Evolutionary conservation across 2,113 vertebrate species (phyloP).

Genomic region (Amphilophus citrinellus): DNA sequence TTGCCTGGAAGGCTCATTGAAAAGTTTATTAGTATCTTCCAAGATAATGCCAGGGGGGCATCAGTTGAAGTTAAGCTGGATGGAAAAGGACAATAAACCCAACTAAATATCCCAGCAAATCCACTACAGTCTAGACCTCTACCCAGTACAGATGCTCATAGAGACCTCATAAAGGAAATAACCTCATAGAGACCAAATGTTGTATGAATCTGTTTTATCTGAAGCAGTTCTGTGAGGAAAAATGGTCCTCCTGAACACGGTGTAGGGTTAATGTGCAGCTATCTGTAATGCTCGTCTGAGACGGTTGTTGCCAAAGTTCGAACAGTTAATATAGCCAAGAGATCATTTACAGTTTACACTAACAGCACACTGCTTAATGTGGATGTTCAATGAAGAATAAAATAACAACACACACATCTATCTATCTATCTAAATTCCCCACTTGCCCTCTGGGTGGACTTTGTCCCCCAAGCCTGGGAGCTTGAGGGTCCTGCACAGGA

Average conservation of each 20-base stretch:
- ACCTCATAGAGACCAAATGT: background rate
- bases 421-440: no score
- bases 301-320: no score
- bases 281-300: no score
- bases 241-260: background rate
- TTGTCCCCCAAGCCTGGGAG: no score
- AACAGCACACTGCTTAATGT: background rate
- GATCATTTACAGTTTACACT: background rate
- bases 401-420: no score
- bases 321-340: background rate
- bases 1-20: background rate
- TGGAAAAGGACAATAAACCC: background rate
- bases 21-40: background rate
- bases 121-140: background rate
- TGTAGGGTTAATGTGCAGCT: background rate
- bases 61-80: background rate
- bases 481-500: no score
- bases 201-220: background rate
- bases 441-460: no score
- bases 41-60: background rate
- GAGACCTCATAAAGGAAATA: background rate
- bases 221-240: background rate
- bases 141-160: background rate
- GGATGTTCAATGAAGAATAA: background rate
- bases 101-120: background rate